Base-by-base conservation (phyloP, 2,797 vertebrate genomes). In the Chromis chromis region DNA sequence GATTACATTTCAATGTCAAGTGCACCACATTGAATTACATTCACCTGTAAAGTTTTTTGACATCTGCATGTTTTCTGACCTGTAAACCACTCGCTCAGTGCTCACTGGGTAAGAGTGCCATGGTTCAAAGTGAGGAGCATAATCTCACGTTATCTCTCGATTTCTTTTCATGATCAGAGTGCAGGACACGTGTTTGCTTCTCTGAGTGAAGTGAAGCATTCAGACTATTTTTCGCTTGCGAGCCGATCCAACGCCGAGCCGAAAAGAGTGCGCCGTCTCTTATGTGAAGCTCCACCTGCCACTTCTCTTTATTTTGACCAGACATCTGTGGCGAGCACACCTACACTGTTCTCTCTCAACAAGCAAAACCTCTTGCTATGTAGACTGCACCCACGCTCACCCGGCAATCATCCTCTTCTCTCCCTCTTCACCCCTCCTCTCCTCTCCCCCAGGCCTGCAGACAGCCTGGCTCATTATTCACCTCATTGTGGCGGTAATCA, bases 321-420 rank as follows among this genome's bases (percentile, higher is more conserved):
- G 44, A 64, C 73, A 40, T 68, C 31, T 70, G 64, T 64, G 21
- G 33, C 60, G 64, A 76, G 56, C 63, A 76, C 70, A 74, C 65
- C 67, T 64, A 71, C 79, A 61, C 55, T 42, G 62, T 70, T 79
- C 52, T 58, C 44, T 55, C 66, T 73, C 42, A 60, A 74, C 72
- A 68, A 70, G 58, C 66, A 46, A 52, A 73, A 59, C 63, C 57
- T 67, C 60, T 56, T 52, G 58, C 58, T 69, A 69, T 56, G 22
- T 54, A 57, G 70, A 50, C 73, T 74, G 65, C 71, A 64, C 76
- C 80, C 76, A 81, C 67, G 19, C 76, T 76, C 31, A 16, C 59
- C 59, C 50, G 17, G 64, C 76, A 78, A 65, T 85, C 78, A 77
- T 66, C 70, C 76, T 78, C 77, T 73, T 57, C 72, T 67, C 42